Percentiles rank a stretch among this genome's conserved stretches.
Evolutionary conservation across 2,888 invertebrate genomes (phyloP).

Genomic region (Thumatha senex): DNA sequence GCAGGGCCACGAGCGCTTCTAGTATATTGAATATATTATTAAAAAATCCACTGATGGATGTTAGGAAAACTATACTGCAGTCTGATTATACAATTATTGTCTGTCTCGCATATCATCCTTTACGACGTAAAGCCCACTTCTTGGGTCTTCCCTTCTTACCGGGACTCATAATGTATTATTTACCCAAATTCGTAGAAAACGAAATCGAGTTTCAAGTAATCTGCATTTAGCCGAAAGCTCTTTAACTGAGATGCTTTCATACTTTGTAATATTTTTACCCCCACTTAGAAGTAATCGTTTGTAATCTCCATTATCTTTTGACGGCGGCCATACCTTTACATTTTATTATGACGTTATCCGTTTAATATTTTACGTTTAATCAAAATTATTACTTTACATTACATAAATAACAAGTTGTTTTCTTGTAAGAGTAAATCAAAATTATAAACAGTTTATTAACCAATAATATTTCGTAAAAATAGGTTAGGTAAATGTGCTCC

Average conservation of each 20-base stretch:
- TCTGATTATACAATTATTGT: no score
- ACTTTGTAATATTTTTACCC: constrained; percentile 2
- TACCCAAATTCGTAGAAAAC: background rate
- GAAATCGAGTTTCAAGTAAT: constrained; percentile 1
- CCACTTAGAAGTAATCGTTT: constrained; percentile 6
- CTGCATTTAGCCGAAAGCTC: constrained; percentile 2
- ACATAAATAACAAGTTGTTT: background rate
- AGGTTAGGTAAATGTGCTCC: no score
- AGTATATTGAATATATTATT: no score
- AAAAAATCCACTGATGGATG: no score
- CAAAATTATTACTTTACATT: background rate
- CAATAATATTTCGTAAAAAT: no score
- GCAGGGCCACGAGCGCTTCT: no score
- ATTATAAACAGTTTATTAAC: background rate
- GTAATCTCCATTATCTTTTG: constrained; percentile 7
- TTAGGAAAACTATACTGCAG: no score
- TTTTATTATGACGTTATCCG: constrained; percentile 1
- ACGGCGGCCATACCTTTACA: background rate
- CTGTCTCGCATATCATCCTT: no score
- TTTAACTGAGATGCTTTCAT: constrained; percentile 2
- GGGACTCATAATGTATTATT: no score
- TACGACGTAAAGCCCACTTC: no score
- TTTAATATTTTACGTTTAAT: background rate
- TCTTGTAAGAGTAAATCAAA: background rate
- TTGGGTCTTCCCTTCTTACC: no score